These are phyloP conservation scores for Mus spicilegus DNA, from an alignment of 2,113 vertebrate species.

Conservation along the genomic window DNA sequence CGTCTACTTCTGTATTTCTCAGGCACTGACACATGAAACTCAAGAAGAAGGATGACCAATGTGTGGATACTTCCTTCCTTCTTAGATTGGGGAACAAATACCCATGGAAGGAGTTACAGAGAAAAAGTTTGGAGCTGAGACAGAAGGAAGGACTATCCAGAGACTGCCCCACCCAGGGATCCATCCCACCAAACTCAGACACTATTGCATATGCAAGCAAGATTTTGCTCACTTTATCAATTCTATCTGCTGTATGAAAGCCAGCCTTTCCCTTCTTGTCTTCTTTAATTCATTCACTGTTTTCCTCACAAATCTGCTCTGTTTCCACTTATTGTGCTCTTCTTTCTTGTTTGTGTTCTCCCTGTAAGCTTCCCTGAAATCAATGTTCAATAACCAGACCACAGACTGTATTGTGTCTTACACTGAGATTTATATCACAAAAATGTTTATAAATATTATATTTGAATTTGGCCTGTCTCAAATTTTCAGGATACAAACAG, in stretches of 20 bases:
- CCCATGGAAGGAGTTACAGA: too few relatives aligned
- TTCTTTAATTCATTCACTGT: neutral
- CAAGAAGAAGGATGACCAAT: too few relatives aligned
- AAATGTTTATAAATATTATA: neutral
- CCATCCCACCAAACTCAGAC: too few relatives aligned
- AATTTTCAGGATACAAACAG: neutral
- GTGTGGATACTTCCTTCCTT: too few relatives aligned
- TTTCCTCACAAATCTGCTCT: neutral
- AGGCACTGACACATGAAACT: too few relatives aligned
- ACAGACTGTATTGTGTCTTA: neutral
- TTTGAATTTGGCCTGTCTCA: neutral
- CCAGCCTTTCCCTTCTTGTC: neutral
- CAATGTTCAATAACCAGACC: neutral
- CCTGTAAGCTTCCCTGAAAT: too few relatives aligned
- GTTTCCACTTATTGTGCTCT: neutral
- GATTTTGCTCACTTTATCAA: neutral
- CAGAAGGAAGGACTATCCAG: too few relatives aligned
- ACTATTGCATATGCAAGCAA: too few relatives aligned
- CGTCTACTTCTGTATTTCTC: too few relatives aligned
- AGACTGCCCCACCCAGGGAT: too few relatives aligned
- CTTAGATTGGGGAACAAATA: too few relatives aligned
- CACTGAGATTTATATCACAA: neutral
- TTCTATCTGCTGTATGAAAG: neutral
- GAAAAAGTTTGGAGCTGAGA: too few relatives aligned
- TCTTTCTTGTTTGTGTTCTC: neutral